Conservation (phyloP, 2,888 invertebrate species). For the Brachyopa scutellaris region DNA sequence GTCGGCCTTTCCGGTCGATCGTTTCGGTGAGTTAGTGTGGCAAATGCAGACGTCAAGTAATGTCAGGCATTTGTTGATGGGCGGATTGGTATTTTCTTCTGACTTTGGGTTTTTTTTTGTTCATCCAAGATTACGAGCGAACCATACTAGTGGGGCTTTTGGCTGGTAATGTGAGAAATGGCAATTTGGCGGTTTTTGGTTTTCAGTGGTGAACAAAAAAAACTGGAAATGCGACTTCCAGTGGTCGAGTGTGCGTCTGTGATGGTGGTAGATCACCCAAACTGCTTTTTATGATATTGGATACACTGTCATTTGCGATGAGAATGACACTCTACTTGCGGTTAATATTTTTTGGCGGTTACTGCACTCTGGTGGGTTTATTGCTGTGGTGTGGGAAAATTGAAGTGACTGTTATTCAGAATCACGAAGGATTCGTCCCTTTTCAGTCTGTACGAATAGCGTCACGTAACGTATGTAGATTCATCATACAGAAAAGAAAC, state of each 20-base stretch:
- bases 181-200: slow-evolving; percentile 39
- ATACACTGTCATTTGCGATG: slow-evolving; percentile 26
- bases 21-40: slow-evolving; percentile 62
- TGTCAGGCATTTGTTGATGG: slow-evolving; percentile 70
- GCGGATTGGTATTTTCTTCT: slow-evolving; percentile 68
- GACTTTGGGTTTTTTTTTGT: slow-evolving; percentile 28
- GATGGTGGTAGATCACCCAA: slow-evolving; percentile 53
- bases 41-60: slow-evolving; percentile 72
- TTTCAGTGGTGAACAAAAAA: not conserved
- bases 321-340: slow-evolving; percentile 5
- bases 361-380: slow-evolving; percentile 12
- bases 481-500: no score
- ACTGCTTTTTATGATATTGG: slow-evolving; percentile 50
- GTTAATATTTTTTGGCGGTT: slow-evolving; percentile 49
- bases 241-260: not conserved
- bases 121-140: slow-evolving; percentile 3
- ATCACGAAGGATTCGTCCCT: no score
- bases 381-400: slow-evolving; percentile 49
- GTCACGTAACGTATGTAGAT: no score
- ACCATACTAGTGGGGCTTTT: slow-evolving; percentile 26
- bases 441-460: no score
- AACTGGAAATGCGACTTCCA: slow-evolving; percentile 57
- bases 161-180: slow-evolving; percentile 45
- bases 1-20: slow-evolving; percentile 62
- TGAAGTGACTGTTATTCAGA: no score